Evolutionary conservation across 1,140 invertebrate species (phyloP).

Genomic region (Matsumurasca onukii): DNA sequence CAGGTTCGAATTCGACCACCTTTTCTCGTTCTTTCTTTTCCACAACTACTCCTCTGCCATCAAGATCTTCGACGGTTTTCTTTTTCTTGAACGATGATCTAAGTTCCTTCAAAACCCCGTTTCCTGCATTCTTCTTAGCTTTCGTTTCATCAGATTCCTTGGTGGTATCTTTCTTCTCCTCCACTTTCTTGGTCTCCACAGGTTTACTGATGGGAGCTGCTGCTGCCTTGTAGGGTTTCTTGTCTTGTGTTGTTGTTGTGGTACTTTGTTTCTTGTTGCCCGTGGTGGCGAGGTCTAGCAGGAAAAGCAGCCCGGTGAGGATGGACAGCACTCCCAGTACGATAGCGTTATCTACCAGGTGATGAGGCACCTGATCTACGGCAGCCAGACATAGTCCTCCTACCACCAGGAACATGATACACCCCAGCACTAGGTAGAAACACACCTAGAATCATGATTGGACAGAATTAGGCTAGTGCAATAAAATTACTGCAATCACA

Average conservation of each 20-base stretch:
- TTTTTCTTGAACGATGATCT: slow-evolving; percentile 30
- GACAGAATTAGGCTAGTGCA: too few species aligned
- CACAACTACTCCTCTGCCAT: slow-evolving; percentile 15
- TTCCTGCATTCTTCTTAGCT: slow-evolving; percentile 26
- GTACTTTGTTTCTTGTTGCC: slow-evolving; percentile 35
- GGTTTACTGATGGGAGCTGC: neutral
- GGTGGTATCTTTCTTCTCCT: slow-evolving; percentile 4
- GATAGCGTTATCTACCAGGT: slow-evolving; percentile 67
- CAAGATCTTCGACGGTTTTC: slow-evolving; percentile 19
- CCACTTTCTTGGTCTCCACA: neutral
- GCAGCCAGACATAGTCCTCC: slow-evolving; percentile 67
- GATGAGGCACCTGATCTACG: slow-evolving; percentile 64
- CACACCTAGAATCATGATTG: slow-evolving; percentile 52
- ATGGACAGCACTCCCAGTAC: slow-evolving; percentile 67
- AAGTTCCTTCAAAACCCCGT: slow-evolving; percentile 29
- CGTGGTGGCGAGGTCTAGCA: slow-evolving; percentile 62
- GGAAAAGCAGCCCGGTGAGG: slow-evolving; percentile 64
- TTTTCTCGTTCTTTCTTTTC: slow-evolving; percentile 22
- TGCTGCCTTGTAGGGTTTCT: neutral
- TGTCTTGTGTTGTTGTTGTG: neutral
- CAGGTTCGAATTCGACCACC: slow-evolving; percentile 16
- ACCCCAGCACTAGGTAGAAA: slow-evolving; percentile 28
- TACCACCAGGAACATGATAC: slow-evolving; percentile 56
- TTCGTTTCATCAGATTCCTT: slow-evolving; percentile 24
- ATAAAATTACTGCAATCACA: too few species aligned